phyloP scores from a whole-genome alignment of 2,888 invertebrate species.

The Gonocerus acuteangulatus region DNA sequence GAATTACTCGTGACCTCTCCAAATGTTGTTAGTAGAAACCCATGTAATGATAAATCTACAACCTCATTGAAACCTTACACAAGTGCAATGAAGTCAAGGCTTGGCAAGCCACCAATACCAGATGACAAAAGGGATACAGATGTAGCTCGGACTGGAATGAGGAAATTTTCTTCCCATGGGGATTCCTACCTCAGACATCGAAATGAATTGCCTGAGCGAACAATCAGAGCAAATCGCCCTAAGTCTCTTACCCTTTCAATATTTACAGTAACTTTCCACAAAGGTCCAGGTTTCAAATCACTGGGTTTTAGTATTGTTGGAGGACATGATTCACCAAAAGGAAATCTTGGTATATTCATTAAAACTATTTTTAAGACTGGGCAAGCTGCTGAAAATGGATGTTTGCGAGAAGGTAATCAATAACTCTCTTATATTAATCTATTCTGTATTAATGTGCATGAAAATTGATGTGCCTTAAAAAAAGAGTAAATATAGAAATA shows the following conservation, averaged over 20 bases:
- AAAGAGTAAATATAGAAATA: too few species aligned
- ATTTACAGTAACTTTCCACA: constrained; percentile 59
- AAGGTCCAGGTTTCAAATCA: constrained; percentile 75
- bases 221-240: constrained; percentile 37
- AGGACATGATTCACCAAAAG: constrained; percentile 78
- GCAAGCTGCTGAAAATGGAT: constrained; percentile 76
- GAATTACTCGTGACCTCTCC: background rate
- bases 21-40: background rate
- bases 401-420: constrained; percentile 68
- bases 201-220: constrained; percentile 21
- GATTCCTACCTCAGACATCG: constrained; percentile 38
- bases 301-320: constrained; percentile 86
- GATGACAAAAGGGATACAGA: constrained; percentile 32
- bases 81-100: background rate
- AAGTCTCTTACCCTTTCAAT: constrained; percentile 42
- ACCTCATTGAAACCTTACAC: background rate
- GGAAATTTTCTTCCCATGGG: constrained; percentile 45
- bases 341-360: constrained; percentile 81
- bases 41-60: background rate
- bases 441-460: too few species aligned
- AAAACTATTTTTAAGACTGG: constrained; percentile 80
- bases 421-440: too few species aligned
- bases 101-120: constrained; percentile 34
- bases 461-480: too few species aligned
- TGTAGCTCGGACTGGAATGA: constrained; percentile 44